Percentiles rank a stretch among this genome's conserved stretches.
Evolutionary conservation across 2,888 invertebrate genomes (phyloP).

Genomic region (Trachelus troglodyta): DNA sequence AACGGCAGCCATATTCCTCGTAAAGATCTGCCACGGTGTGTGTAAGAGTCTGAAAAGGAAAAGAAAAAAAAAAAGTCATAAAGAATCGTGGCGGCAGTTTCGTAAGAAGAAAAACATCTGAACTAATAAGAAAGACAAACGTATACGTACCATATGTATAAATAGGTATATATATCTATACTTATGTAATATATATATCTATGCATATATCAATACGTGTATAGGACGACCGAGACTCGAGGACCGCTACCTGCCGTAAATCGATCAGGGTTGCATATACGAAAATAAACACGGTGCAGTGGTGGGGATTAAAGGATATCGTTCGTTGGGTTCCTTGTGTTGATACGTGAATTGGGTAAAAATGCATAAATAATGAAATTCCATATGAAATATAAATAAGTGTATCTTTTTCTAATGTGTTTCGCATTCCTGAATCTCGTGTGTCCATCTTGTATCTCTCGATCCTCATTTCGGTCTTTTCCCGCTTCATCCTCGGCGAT

Average conservation of each 20-base stretch:
- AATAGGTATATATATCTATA: background rate
- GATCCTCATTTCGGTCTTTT: background rate
- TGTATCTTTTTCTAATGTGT: background rate
- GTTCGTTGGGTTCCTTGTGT: background rate
- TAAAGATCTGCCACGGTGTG: background rate
- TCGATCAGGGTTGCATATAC: background rate
- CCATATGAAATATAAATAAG: background rate
- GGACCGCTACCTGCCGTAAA: background rate
- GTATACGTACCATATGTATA: background rate
- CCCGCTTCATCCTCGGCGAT: background rate
- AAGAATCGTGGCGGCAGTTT: background rate
- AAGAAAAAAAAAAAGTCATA: background rate
- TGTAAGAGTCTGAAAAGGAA: background rate
- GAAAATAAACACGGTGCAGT: background rate
- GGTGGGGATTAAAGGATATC: background rate
- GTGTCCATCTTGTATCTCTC: background rate
- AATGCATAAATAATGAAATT: background rate
- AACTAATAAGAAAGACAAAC: background rate
- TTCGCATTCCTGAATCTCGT: background rate
- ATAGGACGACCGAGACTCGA: background rate
- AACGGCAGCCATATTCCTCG: background rate
- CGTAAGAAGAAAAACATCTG: background rate
- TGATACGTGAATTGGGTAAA: background rate
- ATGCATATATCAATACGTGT: background rate
- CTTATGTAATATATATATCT: no score